phyloP scores from a whole-genome alignment of 2,113 vertebrate genomes.

The Chelonoidis abingdonii region DNA sequence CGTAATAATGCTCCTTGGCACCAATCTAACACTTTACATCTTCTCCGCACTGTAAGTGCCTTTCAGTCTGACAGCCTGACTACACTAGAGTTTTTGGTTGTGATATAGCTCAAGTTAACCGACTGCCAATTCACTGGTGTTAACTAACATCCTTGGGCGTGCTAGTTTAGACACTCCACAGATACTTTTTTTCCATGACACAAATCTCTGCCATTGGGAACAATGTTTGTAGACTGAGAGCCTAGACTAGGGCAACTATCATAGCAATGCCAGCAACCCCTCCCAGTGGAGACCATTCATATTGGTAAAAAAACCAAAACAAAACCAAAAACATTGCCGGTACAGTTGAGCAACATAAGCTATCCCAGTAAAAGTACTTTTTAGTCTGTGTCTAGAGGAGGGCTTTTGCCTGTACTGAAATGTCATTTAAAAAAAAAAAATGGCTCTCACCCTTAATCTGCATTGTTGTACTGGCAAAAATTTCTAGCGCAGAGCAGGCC shows the following conservation, averaged over 20 bases:
- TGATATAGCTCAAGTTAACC: background rate
- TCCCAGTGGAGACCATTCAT: background rate
- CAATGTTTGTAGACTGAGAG: background rate
- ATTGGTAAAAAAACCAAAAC: background rate
- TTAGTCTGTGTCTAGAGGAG: background rate
- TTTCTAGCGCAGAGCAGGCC: background rate
- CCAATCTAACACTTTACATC: background rate
- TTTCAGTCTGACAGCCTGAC: background rate
- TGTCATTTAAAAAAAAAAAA: background rate
- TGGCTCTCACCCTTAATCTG: background rate
- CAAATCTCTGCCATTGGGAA: background rate
- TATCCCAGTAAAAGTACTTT: background rate
- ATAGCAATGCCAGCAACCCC: background rate
- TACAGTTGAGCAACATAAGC: background rate
- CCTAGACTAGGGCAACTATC: background rate
- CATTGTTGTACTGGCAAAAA: background rate
- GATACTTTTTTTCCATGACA: too few relatives aligned
- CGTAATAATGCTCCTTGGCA: background rate
- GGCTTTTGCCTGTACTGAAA: background rate
- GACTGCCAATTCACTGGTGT: too few relatives aligned
- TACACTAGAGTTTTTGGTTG: background rate
- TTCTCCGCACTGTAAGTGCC: rapidly evolving
- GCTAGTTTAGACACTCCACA: too few relatives aligned
- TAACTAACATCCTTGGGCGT: too few relatives aligned
- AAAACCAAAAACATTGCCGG: background rate